phyloP scores from a whole-genome alignment of 2,797 vertebrate genomes.

The Peromyscus aztecus region DNA sequence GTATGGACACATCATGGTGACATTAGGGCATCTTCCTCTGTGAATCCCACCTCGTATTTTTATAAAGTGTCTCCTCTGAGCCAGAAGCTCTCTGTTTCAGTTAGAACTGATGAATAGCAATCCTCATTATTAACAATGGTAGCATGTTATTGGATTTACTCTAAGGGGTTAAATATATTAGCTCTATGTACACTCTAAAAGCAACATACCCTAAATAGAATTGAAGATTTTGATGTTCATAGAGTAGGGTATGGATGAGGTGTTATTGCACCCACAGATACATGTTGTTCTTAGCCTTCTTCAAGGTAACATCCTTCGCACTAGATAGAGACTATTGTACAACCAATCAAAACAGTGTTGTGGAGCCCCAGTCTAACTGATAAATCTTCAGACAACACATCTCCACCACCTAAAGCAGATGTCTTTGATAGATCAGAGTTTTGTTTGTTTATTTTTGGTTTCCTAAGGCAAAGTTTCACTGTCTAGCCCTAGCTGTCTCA shows the following conservation, averaged over 20 bases:
- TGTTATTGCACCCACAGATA: background rate
- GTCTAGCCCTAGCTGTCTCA: background rate
- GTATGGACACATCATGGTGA: background rate
- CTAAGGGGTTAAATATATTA: background rate
- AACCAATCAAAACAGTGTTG: no score
- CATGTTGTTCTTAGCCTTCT: background rate
- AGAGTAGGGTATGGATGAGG: background rate
- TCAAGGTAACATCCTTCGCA: background rate
- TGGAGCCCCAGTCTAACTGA: no score
- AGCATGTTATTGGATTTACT: background rate
- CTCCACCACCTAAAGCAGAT: background rate
- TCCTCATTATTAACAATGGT: no score
- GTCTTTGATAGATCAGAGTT: background rate
- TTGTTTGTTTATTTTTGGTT: background rate
- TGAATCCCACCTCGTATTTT: background rate
- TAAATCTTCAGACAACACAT: background rate
- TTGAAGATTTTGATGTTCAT: background rate
- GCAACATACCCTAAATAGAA: background rate
- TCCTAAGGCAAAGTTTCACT: background rate
- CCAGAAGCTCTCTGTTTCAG: background rate
- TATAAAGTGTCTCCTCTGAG: background rate
- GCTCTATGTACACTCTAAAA: no score
- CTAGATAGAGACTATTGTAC: no score
- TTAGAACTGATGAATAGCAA: no score
- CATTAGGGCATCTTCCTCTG: background rate